Base-by-base conservation (phyloP, 1,140 invertebrate genomes). In the Drosophila persimilis region DNA sequence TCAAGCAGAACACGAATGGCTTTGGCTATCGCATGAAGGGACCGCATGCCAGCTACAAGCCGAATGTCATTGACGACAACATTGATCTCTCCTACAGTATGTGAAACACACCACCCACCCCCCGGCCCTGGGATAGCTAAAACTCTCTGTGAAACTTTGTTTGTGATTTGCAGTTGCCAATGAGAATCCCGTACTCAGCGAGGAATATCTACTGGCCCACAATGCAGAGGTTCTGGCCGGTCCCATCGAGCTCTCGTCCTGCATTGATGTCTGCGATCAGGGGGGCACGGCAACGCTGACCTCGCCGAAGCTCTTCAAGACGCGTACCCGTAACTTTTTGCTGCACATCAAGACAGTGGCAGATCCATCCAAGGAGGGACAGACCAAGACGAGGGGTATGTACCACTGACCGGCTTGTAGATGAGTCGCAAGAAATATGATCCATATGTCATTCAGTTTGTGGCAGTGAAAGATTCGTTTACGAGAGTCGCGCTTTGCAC, bases 201-300 rank as follows among this genome's bases (percentile, higher is more conserved):
- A 96, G 58, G 95, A 96, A 90, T 98, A 97, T 92, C 92, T 97
- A 41, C 94, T 95, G 67, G 94, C 95, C 9, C 96, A 97, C 81
- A 97, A 97, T 92, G 96, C 96, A 1, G 97, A 98, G 89, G 95
- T 98, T 56, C 91, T 98, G 8, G 97, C 97, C 59, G 97, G 97
- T 2, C 97, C 97, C 7, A 93, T 98, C 1, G 94, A 95, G 79
- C 92, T 98, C 3, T 94, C 95, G 8, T 94, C 95, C 1, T 96
- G 95, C 70, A 93, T 98, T 63, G 97, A 98, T 91, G 85, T 98
- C 46, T 96, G 96, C 0, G 96, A 96, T 80, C 95, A 96, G 79
- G 94, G 95, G 26, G 97, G 97, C 9, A 95, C 95, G 20, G 93
- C 98, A 6, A 97, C 96, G 13, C 92, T 98, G 13, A 97, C 97